Conservation (phyloP, 1,140 invertebrate species). For the Lasioglossum baleicum region DNA sequence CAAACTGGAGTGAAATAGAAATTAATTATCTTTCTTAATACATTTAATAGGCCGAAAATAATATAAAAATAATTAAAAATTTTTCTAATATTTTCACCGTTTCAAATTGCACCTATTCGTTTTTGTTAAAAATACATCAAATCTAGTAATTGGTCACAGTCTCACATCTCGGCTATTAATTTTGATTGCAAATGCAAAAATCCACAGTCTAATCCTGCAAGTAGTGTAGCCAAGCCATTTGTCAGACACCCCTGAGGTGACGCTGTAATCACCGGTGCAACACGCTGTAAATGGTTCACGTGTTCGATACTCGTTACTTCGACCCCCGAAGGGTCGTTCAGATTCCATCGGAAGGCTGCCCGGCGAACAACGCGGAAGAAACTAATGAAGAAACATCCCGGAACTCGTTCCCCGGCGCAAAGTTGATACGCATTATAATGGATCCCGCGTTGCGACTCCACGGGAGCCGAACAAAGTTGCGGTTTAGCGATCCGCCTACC, state of each 20-base stretch:
- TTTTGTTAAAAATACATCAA: too few species aligned
- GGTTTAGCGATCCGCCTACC: constrained; percentile 23
- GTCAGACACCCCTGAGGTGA: neutral
- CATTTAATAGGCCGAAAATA: too few species aligned
- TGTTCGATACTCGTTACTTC: neutral
- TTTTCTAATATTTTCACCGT: too few species aligned
- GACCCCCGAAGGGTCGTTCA: too few species aligned
- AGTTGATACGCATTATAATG: constrained; percentile 59
- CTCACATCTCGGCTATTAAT: too few species aligned
- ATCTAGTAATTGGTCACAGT: too few species aligned
- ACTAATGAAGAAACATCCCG: constrained; percentile 48
- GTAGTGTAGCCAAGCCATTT: neutral
- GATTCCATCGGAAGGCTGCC: neutral
- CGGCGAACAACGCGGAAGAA: constrained; percentile 25
- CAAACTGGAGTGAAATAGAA: too few species aligned
- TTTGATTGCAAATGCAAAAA: too few species aligned
- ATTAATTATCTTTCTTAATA: too few species aligned
- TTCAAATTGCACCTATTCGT: too few species aligned
- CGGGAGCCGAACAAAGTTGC: constrained; percentile 57
- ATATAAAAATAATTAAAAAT: too few species aligned
- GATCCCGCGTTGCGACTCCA: constrained; percentile 40
- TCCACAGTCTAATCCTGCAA: neutral
- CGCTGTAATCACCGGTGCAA: neutral
- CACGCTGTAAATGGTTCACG: neutral
- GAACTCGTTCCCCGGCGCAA: constrained; percentile 41